These are phyloP conservation scores for Erebia ligea DNA, from an alignment of 2,888 invertebrate species.

Conservation along the genomic window DNA sequence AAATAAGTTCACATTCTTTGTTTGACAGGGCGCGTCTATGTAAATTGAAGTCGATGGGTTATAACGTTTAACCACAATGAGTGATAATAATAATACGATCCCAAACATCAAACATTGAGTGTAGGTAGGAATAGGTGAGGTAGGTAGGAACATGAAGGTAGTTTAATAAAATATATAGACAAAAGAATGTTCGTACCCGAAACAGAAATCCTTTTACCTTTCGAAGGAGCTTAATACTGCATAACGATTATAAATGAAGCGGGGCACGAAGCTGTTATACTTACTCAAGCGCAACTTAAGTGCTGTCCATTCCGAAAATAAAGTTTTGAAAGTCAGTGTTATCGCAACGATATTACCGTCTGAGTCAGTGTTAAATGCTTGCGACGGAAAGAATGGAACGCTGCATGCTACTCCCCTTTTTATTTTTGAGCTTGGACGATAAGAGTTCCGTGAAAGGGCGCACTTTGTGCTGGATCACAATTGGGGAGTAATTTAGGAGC, in stretches of 20 bases:
- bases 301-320: conserved; percentile 46
- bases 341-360: conserved; percentile 45
- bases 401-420: conserved; percentile 35
- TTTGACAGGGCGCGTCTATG: no score
- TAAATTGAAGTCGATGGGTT: no score
- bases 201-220: conserved; percentile 3
- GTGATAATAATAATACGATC: no score
- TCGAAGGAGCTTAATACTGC: conserved; percentile 9
- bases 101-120: no score
- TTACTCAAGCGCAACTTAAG: conserved; percentile 41
- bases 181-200: neutral
- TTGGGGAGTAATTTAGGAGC: conserved; percentile 19
- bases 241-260: conserved; percentile 22
- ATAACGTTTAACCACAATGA: no score
- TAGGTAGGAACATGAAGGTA: no score
- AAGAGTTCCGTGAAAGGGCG: conserved; percentile 30
- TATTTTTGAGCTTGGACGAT: conserved; percentile 36
- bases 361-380: conserved; percentile 45
- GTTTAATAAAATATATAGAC: no score
- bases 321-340: conserved; percentile 44
- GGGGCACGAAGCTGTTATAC: conserved; percentile 39
- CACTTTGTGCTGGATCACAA: conserved; percentile 26
- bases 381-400: conserved; percentile 43
- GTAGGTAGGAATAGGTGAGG: no score
- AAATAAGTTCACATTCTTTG: no score